phyloP scores from a whole-genome alignment of 2,113 vertebrate species.

The Mugil cephalus region DNA sequence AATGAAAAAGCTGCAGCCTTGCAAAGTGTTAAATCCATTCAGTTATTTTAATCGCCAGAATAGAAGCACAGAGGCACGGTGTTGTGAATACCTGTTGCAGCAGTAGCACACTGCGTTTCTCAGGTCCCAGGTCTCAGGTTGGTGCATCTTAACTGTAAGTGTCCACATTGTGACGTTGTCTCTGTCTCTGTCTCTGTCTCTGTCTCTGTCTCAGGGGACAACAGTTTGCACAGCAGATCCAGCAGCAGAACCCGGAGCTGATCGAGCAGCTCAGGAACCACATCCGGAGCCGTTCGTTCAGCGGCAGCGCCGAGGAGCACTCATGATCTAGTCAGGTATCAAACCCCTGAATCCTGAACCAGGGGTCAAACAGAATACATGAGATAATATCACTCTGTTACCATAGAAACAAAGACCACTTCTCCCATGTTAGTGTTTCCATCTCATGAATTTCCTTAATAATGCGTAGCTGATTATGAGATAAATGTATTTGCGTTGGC shows the following conservation, averaged over 20 bases:
- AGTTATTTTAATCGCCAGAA: not conserved
- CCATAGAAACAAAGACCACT: too few species aligned
- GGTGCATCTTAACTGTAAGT: too few species aligned
- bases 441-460: too few species aligned
- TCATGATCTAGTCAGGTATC: constrained; percentile 86
- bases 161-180: too few species aligned
- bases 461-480: too few species aligned
- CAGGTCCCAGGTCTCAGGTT: too few species aligned
- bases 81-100: constrained; percentile 91
- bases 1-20: constrained; percentile 97
- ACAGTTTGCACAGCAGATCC: constrained; percentile 99
- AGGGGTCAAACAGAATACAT: too few species aligned
- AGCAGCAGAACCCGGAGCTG: constrained; percentile 98
- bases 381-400: too few species aligned
- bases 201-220: constrained; percentile 89
- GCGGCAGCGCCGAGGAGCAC: constrained; percentile 93
- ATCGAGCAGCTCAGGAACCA: constrained; percentile 98
- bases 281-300: constrained; percentile 95
- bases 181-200: too few species aligned
- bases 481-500: too few species aligned
- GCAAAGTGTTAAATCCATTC: constrained; percentile 26
- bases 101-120: constrained; percentile 97
- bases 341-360: not conserved
- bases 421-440: too few species aligned
- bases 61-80: not conserved